Percentiles rank a stretch among this genome's conserved stretches.
phyloP scores from a whole-genome alignment of 2,113 vertebrate species.

The Chaenocephalus aceratus region DNA sequence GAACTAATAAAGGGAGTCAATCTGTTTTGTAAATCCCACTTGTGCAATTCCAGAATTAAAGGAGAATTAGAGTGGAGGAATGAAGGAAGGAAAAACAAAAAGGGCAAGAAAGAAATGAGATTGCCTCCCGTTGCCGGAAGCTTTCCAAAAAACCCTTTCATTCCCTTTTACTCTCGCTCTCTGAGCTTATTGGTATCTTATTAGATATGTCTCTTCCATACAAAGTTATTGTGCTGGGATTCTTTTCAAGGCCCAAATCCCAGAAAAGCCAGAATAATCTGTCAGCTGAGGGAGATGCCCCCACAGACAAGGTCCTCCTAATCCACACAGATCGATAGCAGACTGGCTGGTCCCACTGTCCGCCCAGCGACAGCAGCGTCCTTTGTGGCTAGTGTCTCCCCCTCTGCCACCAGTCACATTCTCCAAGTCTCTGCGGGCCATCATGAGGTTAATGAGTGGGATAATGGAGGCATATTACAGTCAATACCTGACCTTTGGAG shows the following conservation, averaged over 20 bases:
- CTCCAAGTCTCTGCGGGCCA: conserved; percentile 51
- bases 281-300: conserved; percentile 82
- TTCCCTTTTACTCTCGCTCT: conserved; percentile 41
- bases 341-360: conserved; percentile 68
- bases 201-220: conserved; percentile 82
- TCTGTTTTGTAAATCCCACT: conserved; percentile 80
- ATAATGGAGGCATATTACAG: conserved; percentile 75
- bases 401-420: conserved; percentile 48
- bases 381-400: conserved; percentile 51
- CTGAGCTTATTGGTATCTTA: conserved; percentile 83
- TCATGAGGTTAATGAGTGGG: conserved; percentile 79
- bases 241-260: conserved; percentile 82
- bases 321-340: conserved; percentile 85
- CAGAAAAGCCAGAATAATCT: conserved; percentile 86
- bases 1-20: conserved; percentile 79
- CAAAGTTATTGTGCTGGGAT: conserved; percentile 83
- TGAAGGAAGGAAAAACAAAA: conserved; percentile 40
- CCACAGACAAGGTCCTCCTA: conserved; percentile 82
- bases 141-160: conserved; percentile 69
- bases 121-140: conserved; percentile 72
- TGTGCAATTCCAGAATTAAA: conserved; percentile 77
- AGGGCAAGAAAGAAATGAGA: conserved; percentile 59
- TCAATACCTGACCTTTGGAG: conserved; percentile 77
- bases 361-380: conserved; percentile 59
- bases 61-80: conserved; percentile 67